Base-by-base conservation (phyloP, 2,113 vertebrate genomes). In the Phalacrocorax aristotelis region DNA sequence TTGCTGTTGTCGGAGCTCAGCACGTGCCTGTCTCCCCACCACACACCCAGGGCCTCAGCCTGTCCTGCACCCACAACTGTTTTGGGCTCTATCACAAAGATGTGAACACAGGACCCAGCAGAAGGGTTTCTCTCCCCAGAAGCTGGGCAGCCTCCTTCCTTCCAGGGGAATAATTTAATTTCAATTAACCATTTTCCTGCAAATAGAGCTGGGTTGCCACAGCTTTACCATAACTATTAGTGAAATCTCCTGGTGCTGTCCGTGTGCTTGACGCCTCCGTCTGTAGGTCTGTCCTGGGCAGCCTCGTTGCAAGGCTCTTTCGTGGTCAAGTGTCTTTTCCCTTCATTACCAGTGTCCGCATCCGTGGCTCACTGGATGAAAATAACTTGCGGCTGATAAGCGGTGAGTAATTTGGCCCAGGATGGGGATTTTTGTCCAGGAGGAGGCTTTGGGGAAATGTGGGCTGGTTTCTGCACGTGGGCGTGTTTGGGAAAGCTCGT, bases 381-480 rank as follows among this genome's bases (percentile, higher is more conserved):
- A 57, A 49, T 21, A 57, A 23, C 29, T 8, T 7, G 6, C 13
- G 54, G 57, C 15, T 62, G 69, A 10, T 22, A 14, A 65, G 40
- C 34, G 36, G 36, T 10, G 29, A 23, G 40, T 7, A 10, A 27
- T 49, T 57, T 21, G 70, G 49, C 10, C 62, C 36, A 8, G 38
- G 38, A 17, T 5, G n/a, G 32, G 46, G 15, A 14, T 46, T 54
- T 40, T 13, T 49, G 32, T 9, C 23, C 30, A 7, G 48, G 48
- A 72, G 81, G 44, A 52, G 25, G 38, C 15, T 62, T 10, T 72
- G 36, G 46, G 58, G 58, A 20, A 29, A 34, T 1, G 12, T 8
- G 20, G 15, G 16, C 54, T 44, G 70, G 3, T 42, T 34, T 13
- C 22, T 3, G 21, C 2, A 16, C 0, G 1, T 2, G 12, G 4